Evolutionary conservation across 1,140 invertebrate species (phyloP).

Genomic region (Condylostylus longicornis): DNA sequence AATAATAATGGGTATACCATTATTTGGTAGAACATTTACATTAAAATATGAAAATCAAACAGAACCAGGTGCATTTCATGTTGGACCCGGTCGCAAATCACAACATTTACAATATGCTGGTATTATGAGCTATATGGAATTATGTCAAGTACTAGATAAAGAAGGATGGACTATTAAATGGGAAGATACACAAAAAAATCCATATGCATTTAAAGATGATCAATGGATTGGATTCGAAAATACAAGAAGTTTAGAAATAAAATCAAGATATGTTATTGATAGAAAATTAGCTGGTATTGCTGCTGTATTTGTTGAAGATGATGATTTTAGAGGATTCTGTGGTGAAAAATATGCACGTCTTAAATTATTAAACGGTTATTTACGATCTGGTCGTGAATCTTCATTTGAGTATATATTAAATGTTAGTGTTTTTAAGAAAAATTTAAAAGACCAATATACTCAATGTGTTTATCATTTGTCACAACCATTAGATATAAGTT

Average conservation of each 20-base stretch:
- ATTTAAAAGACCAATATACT: too few relatives aligned
- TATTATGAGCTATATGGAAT: slow-evolving; percentile 62
- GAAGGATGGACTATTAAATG: slow-evolving; percentile 13
- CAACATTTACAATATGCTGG: slow-evolving; percentile 54
- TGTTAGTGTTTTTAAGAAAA: too few relatives aligned
- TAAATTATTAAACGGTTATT: too few relatives aligned
- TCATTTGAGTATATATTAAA: too few relatives aligned
- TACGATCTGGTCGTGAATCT: too few relatives aligned
- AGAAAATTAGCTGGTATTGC: slow-evolving; percentile 40
- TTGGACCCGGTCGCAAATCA: slow-evolving; percentile 43
- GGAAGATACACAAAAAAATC: slow-evolving; percentile 22
- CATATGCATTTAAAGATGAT: slow-evolving; percentile 27
- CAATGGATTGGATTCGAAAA: slow-evolving; percentile 36
- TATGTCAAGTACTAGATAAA: slow-evolving; percentile 26
- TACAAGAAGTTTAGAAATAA: slow-evolving; percentile 23
- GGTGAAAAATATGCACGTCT: slow-evolving; percentile 33
- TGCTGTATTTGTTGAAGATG: slow-evolving; percentile 47
- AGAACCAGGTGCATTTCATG: slow-evolving; percentile 38
- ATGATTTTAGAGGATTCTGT: slow-evolving; percentile 37
- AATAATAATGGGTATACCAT: slow-evolving; percentile 49
- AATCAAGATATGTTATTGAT: slow-evolving; percentile 25
- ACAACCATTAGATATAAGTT: too few relatives aligned
- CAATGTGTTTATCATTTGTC: too few relatives aligned
- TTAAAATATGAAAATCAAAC: slow-evolving; percentile 34
- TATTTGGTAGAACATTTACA: slow-evolving; percentile 52